Conservation (phyloP, 2,113 vertebrate species). For the Pterocles gutturalis region DNA sequence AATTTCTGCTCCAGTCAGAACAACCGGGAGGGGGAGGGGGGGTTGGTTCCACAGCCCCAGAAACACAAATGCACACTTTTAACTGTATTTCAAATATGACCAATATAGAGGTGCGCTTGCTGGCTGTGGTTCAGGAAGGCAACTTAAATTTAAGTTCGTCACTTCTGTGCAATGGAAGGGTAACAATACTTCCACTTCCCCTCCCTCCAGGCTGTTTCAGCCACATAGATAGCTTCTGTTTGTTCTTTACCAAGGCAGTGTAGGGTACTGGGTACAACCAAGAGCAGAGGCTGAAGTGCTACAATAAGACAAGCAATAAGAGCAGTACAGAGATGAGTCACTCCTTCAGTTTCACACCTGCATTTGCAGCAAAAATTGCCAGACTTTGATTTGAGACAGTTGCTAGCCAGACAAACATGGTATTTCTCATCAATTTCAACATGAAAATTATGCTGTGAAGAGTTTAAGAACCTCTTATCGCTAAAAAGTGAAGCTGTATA, state of each 20-base stretch:
- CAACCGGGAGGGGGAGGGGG: fast-evolving
- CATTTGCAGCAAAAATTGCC: neutral
- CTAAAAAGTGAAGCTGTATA: neutral
- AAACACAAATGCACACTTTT: neutral
- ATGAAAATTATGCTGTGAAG: neutral
- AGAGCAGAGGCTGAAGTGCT: neutral
- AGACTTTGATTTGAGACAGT: neutral
- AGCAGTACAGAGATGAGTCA: neutral
- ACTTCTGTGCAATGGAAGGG: neutral
- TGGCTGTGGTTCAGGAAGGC: neutral
- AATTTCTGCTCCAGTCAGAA: neutral
- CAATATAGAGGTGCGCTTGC: neutral
- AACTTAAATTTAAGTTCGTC: neutral
- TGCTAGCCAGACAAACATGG: neutral
- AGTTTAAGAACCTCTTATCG: neutral
- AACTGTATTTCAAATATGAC: neutral
- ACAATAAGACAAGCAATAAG: neutral
- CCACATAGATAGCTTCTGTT: neutral
- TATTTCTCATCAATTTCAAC: neutral
- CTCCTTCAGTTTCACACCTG: neutral
- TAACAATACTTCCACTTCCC: neutral
- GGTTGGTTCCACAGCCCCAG: neutral
- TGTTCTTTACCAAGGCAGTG: neutral
- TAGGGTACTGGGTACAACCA: neutral
- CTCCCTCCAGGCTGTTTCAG: neutral